These are phyloP conservation scores for Zoanthus sansibaricus DNA, from an alignment of 92 coral and sea anemone species.

Conservation along the genomic window DNA sequence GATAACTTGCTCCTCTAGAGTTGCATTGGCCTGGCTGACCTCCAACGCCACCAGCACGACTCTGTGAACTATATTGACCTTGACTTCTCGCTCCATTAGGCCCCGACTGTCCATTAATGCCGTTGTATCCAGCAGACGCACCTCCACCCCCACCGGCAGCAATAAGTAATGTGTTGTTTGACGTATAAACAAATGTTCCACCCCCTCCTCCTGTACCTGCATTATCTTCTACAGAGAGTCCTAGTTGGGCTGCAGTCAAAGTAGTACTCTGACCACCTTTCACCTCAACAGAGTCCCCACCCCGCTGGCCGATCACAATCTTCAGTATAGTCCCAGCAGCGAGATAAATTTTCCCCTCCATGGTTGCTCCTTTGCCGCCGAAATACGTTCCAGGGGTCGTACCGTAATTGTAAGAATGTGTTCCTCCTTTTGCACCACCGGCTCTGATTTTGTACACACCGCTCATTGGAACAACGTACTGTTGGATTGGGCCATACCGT, in stretches of 20 bases:
- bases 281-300: conserved; percentile 47
- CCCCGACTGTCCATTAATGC: conserved; percentile 72
- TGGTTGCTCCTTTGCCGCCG: too few relatives aligned
- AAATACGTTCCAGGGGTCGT: too few relatives aligned
- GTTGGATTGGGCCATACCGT: not conserved
- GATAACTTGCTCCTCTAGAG: conserved; percentile 40
- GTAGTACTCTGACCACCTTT: conserved; percentile 28
- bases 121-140: conserved; percentile 69
- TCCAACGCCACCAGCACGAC: conserved; percentile 62
- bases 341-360: not conserved
- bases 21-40: conserved; percentile 81
- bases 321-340: conserved; percentile 26
- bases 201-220: conserved; percentile 91
- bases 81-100: conserved; percentile 58
- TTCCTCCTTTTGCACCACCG: conserved; percentile 1
- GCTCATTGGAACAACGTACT: not conserved
- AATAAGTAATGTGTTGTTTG: conserved; percentile 49
- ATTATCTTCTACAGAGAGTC: conserved; percentile 40
- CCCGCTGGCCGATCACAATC: conserved; percentile 37
- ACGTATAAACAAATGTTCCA: conserved; percentile 74
- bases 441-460: not conserved
- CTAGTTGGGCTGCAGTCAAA: conserved; percentile 35
- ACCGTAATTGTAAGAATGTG: not conserved
- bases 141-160: conserved; percentile 94
- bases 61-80: conserved; percentile 21